Conservation (phyloP, 2,113 vertebrate genomes). For the Megatriorchis doriae region DNA sequence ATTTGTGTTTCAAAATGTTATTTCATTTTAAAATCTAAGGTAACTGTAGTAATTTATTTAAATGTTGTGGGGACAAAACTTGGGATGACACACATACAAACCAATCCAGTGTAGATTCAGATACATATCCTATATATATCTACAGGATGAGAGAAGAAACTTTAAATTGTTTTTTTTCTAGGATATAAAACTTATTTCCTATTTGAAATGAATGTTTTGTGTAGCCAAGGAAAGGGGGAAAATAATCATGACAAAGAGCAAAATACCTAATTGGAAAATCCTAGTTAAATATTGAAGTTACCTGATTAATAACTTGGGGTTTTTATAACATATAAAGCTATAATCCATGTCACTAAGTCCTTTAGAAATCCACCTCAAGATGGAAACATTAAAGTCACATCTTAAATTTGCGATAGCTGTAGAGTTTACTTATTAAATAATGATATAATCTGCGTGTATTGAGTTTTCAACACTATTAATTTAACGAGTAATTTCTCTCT, state of each 20-base stretch:
- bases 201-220: background rate
- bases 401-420: background rate
- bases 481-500: background rate
- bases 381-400: background rate
- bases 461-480: background rate
- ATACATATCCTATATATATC: background rate
- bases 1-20: background rate
- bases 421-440: background rate
- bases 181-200: background rate
- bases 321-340: background rate
- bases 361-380: background rate
- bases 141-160: background rate
- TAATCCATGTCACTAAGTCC: background rate
- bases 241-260: background rate
- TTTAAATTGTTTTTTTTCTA: background rate
- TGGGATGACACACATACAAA: background rate
- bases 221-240: background rate
- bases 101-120: background rate
- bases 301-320: background rate
- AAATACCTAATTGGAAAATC: background rate
- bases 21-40: background rate
- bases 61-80: background rate
- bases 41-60: background rate
- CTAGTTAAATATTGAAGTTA: background rate
- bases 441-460: background rate